Conservation (phyloP, 2,797 vertebrate species). For the Eulemur coronatus region DNA sequence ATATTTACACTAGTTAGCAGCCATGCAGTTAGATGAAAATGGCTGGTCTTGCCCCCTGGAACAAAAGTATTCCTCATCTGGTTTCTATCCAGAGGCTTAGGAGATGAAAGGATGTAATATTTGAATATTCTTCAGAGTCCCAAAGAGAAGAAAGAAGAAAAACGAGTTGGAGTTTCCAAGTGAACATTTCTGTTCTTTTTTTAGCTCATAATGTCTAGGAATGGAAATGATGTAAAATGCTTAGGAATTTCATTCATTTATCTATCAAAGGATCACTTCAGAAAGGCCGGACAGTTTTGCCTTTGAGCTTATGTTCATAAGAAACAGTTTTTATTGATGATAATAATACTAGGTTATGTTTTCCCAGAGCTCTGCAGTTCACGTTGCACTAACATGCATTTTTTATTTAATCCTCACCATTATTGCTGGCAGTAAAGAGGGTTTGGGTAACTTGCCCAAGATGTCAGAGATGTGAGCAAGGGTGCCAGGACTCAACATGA, state of each 20-base stretch:
- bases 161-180: neutral
- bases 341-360: neutral
- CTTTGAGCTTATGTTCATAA: neutral
- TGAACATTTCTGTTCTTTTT: neutral
- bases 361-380: neutral
- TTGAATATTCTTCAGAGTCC: neutral
- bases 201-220: neutral
- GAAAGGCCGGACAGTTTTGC: neutral
- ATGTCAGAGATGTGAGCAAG: neutral
- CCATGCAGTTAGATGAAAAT: neutral
- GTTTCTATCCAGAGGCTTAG: neutral
- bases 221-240: neutral
- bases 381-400: neutral
- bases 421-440: neutral
- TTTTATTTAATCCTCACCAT: neutral
- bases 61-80: neutral
- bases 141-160: neutral
- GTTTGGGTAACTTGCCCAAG: neutral
- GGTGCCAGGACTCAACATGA: too few species aligned
- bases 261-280: conserved; percentile 5
- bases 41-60: neutral
- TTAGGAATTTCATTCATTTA: neutral
- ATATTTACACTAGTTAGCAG: neutral
- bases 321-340: neutral
- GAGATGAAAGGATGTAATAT: neutral